phyloP scores from a whole-genome alignment of 2,888 invertebrate species.

The Tiliacea citrago region DNA sequence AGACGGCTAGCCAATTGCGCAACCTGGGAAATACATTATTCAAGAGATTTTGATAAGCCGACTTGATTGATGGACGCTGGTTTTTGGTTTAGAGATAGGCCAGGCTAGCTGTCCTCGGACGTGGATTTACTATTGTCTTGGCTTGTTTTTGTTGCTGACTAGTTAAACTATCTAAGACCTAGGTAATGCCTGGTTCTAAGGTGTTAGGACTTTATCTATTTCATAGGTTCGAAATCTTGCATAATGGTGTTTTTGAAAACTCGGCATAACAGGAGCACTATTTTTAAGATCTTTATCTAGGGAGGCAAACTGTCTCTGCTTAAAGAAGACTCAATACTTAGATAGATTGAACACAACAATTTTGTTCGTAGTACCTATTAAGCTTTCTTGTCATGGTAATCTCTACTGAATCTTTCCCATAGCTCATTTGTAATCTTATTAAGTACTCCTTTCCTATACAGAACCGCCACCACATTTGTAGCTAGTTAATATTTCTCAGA shows the following conservation, averaged over 20 bases:
- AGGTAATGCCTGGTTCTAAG: neutral
- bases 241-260: too few species aligned
- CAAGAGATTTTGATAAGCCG: neutral
- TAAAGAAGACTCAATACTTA: too few species aligned
- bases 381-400: neutral
- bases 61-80: slow-evolving; percentile 3
- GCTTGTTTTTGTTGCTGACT: neutral
- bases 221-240: too few species aligned
- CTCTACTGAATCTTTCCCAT: neutral
- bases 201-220: neutral
- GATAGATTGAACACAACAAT: neutral
- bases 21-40: neutral
- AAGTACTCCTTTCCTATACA: neutral
- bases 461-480: neutral
- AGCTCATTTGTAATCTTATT: slow-evolving; percentile 17
- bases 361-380: neutral
- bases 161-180: neutral
- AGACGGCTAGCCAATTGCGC: neutral
- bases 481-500: slow-evolving; percentile 6
- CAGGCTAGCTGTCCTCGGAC: neutral
- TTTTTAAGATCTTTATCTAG: too few species aligned
- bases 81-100: slow-evolving; percentile 2
- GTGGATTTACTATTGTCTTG: neutral
- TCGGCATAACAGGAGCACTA: too few species aligned
- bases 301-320: too few species aligned